Base-by-base conservation (phyloP, 2,888 invertebrate genomes). In the Bellardia pandia region DNA sequence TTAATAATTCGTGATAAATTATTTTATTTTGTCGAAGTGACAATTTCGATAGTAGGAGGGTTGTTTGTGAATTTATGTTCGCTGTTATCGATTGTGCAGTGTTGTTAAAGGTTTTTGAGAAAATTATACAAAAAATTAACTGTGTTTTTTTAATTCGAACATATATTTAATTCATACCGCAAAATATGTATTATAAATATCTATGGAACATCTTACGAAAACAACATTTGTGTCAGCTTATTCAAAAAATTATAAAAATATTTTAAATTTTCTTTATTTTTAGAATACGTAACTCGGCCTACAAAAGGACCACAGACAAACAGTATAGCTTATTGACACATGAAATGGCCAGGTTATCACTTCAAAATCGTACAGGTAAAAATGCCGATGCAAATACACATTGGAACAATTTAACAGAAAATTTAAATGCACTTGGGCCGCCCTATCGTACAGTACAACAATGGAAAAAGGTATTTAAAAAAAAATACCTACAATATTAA, bases 381-480 rank as follows among this genome's bases (percentile, higher is more conserved):
- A 76, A 56, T 45, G 16, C 51, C 2, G 68, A 82, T 69, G 71
- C 77, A 30, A 66, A 66, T 14, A 13, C n/a, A 3, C 81, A 74
- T 51, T 87, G 87, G 87, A 77, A 53, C 33, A 74, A 33, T 7
- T 64, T 87, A 30, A 81, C 80, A 7, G 87, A 87, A 7, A 81
- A 77, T 53, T 56, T 87, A 62, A 87, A 87, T 30, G 51, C 68
- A 3, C 48, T 87, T 23, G 87, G 87, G 16, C 86, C 86, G 75
- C 87, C 87, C 6, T 81, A 77, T 42, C 87, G 87, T 4, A 81
- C 76, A 11, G 74, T 85, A 23, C 74, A 72, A 56, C 85, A 87
- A 74, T 87, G 87, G 87, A 87, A 87, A 85, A 87, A 87, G 77
- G 87, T 85, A 81, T 66, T n/a, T 37, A 7, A 4, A 7, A 14